Percentiles rank a stretch among this genome's conserved stretches.
Evolutionary conservation across 2,113 vertebrate species (phyloP).

Genomic region (Cepphus grylle): DNA sequence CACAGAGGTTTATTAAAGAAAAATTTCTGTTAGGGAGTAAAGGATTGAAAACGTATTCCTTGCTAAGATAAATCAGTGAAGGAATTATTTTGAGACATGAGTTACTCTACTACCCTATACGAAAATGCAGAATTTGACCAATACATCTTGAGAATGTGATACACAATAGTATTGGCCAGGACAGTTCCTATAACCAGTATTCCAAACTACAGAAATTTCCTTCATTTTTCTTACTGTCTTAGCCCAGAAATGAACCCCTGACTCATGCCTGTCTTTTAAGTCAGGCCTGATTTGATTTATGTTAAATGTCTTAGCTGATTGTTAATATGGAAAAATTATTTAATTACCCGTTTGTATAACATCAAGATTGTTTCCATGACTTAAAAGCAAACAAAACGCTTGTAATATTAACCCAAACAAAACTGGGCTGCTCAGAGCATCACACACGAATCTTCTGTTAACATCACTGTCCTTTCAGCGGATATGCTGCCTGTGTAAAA

Average conservation of each 20-base stretch:
- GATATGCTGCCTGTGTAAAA: rapidly evolving
- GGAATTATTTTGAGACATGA: neutral
- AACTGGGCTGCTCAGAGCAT: neutral
- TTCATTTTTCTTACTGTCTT: neutral
- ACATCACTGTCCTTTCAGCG: neutral
- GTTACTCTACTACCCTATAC: neutral
- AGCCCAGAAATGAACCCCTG: neutral
- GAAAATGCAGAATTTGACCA: neutral
- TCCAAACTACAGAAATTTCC: neutral
- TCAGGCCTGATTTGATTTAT: neutral
- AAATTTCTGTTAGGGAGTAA: neutral
- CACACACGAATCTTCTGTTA: neutral
- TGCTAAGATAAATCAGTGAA: neutral
- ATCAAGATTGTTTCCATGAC: neutral
- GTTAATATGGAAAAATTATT: neutral
- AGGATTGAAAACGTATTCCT: neutral
- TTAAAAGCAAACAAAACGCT: neutral
- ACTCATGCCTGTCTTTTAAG: neutral
- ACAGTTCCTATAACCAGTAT: neutral
- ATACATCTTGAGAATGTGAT: neutral
- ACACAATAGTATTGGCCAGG: neutral
- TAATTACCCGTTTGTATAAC: neutral
- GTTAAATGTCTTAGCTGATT: neutral
- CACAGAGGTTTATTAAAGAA: neutral
- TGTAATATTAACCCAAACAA: neutral